Percentiles rank a stretch among this genome's conserved stretches.
phyloP scores from a whole-genome alignment of 2,888 invertebrate genomes.

The Cynaeus angustus region DNA sequence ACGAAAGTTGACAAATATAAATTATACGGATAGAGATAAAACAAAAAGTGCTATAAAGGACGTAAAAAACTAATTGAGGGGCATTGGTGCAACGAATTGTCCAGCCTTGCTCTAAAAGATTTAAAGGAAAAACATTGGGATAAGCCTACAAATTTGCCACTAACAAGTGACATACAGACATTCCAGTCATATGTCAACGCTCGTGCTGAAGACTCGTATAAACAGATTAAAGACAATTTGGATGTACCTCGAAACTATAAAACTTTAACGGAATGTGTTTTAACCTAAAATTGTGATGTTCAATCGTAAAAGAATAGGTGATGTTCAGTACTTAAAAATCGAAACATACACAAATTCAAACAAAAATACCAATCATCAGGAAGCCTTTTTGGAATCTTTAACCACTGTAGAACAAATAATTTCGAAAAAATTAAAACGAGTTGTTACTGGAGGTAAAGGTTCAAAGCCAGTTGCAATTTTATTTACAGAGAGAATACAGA shows the following conservation, averaged over 20 bases:
- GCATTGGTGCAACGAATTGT: conserved; percentile 20
- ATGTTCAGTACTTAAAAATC: conserved; percentile 22
- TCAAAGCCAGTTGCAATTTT: conserved; percentile 20
- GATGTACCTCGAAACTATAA: conserved; percentile 1
- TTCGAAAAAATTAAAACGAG: conserved; percentile 15
- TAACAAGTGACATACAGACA: conserved; percentile 16
- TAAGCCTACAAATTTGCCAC: conserved; percentile 10
- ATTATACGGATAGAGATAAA: neutral
- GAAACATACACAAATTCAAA: neutral
- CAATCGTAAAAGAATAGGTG: conserved; percentile 15
- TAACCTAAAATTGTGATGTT: conserved; percentile 19
- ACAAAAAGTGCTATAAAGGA: conserved; percentile 9
- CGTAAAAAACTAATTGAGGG: neutral
- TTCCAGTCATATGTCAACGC: conserved; percentile 7
- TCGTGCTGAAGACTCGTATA: neutral
- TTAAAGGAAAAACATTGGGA: conserved; percentile 24
- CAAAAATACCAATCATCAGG: neutral
- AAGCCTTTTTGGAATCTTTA: conserved; percentile 8
- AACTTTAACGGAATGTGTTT: conserved; percentile 25
- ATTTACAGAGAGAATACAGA: conserved; percentile 1
- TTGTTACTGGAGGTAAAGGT: conserved; percentile 25
- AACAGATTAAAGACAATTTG: too few relatives aligned
- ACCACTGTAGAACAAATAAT: conserved; percentile 19
- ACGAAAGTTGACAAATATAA: neutral
- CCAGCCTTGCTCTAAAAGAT: conserved; percentile 18